Base-by-base conservation (phyloP, 23 tunicate genomes). In the Trididemnum miniatum region DNA sequence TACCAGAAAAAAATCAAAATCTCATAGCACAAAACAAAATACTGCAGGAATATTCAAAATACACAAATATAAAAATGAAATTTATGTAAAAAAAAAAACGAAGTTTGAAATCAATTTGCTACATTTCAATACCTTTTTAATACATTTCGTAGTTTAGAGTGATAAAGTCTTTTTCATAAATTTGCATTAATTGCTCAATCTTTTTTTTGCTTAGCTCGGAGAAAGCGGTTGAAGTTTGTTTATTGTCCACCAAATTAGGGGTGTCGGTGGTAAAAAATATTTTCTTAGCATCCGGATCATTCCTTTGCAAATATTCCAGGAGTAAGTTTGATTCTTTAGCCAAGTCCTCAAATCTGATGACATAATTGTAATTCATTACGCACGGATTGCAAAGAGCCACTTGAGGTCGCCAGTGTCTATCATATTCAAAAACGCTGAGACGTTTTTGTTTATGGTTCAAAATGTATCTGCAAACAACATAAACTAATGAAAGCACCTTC, bases 351-450 rank as follows among this genome's bases (percentile, higher is more conserved):
- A 89, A 89, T 15, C 64, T 39, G 20, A 89, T 40, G 1, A 83
- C 49, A 67, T 39, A 69, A 59, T 89, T 88, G 63, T 82, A 89
- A 40, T 89, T 83, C 9, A 89, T 33, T 2, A 88, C 84, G 34
- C 94, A 89, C 0, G 94, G 94, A 62, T 89, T 89, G 83, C 94
- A 89, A 31, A 89, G 35, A 24, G 35, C 34, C 26, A 57, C 30
- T 54, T 83, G 87, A 12, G 87, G 87, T 66, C 87, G 88, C 94
- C 94, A 89, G 50, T 89, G 94, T n/a, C 77, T 72, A 63, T 89
- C 94, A 25, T 62, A 25, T 25, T n/a, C n/a, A n/a, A n/a, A n/a
- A n/a, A n/a, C n/a, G n/a, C n/a, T n/a, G n/a, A n/a, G n/a, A n/a
- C n/a, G n/a, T n/a, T n/a, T n/a, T n/a, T n/a, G n/a, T n/a, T n/a